These are phyloP conservation scores for Oncorhynchus clarkii DNA, from an alignment of 2,113 vertebrate genomes.

Conservation along the genomic window DNA sequence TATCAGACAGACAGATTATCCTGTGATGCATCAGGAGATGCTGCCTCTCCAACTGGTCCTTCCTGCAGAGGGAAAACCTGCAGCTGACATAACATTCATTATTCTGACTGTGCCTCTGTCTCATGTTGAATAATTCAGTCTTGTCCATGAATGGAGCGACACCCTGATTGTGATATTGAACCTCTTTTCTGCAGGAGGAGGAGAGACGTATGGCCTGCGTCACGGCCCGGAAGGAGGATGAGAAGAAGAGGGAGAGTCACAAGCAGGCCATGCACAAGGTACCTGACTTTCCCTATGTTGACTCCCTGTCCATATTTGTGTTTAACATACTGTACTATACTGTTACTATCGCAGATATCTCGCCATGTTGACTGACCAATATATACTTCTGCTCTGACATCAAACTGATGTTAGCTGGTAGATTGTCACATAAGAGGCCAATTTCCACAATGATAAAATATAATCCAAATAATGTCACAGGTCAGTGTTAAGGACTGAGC, in stretches of 20 bases:
- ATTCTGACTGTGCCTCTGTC: constrained; percentile 35
- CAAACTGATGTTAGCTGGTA: neutral
- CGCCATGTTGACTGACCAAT: neutral
- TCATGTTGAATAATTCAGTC: constrained; percentile 47
- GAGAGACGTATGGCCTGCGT: constrained; percentile 92
- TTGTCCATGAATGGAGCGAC: constrained; percentile 48
- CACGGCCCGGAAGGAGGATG: constrained; percentile 92
- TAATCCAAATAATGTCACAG: neutral
- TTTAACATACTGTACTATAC: neutral
- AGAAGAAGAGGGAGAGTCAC: constrained; percentile 92
- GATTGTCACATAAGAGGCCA: neutral
- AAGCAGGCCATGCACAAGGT: constrained; percentile 93
- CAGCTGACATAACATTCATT: constrained; percentile 11
- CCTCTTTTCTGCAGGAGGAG: constrained; percentile 85
- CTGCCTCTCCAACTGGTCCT: constrained; percentile 16
- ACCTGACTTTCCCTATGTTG: constrained; percentile 26
- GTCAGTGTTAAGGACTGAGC: neutral
- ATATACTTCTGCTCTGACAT: neutral
- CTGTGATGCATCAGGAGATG: constrained; percentile 49
- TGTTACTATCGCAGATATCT: neutral
- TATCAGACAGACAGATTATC: constrained; percentile 64
- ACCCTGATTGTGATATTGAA: constrained; percentile 41
- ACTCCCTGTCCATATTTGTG: neutral
- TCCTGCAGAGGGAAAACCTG: constrained; percentile 20
- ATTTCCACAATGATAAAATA: neutral